Evolutionary conservation across 2,888 invertebrate genomes (phyloP), one percentile per base, ranked within the genome.

Genomic region (Drosophila meridionalis): DNA sequence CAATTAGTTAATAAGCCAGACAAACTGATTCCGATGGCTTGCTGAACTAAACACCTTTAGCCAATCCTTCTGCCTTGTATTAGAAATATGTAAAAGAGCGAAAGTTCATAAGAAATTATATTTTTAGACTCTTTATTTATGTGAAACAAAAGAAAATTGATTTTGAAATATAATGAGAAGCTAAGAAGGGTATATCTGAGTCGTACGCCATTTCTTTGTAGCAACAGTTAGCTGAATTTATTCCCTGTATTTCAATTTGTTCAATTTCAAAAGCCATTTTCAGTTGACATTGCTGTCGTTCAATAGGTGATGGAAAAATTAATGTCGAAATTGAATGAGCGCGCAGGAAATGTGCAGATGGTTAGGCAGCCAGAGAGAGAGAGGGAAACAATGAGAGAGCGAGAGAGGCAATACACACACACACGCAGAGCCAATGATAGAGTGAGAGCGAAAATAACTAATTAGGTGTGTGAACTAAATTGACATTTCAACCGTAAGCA

Each of bases 381-480:
- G 28, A 50, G 3, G 7, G 38, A 3, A 20, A 20, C 20, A 20
- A 20, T n/a, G 14, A 9, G 20, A 34, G 38, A 20, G 1, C 3
- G 14, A 28, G 14, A 47, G 32, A 32, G 50, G n/a, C 9, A 3
- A 5, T 1, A 2, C 6, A 28, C 6, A 14, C 9, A 38, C 20
- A 20, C 20, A n/a, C n/a, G n/a, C 14, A 12, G 20, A 47, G 7
- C 30, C 28, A 30, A 14, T 14, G 30, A 14, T 30, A 36, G 36
- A 53, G 14, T n/a, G 52, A 53, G 52, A 20, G 26, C 11, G 34
- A 7, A 14, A 47, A 59, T 34, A 58, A 65, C 55, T 65, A 65
- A 71, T 72, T 71, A 56, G 56, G 50, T 66, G 60, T 55, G 45
- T 57, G 34, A 26, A 45, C 56, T 20, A 60, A 66, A 59, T 66